Base-by-base conservation (phyloP, 2,113 vertebrate species). In the Xiphias gladius region DNA sequence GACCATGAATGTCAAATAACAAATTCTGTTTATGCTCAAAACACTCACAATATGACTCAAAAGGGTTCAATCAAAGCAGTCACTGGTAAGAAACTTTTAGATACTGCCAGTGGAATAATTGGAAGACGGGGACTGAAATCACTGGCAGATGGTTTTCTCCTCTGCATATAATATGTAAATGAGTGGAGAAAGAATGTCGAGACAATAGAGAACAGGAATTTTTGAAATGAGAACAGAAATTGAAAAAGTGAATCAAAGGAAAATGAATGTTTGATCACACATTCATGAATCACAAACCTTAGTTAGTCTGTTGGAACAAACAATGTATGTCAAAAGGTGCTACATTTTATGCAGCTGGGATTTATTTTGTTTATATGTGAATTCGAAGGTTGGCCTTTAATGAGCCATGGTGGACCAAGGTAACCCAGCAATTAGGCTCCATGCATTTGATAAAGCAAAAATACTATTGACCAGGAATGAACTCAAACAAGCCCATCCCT, bases 71-170 rank as follows among this genome's bases (percentile, higher is more conserved):
- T 52, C 26, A 28, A 73, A 32, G 7, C 63, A 76, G 32, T 72
- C 46, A 76, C 11, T 12, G 28, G 48, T 59, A 41, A 75, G 61
- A 79, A 68, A 82, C 66, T 37, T 77, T 88, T 58, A 84, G 69
- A 76, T 66, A 57, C 67, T 72, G 35, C 37, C 20, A 16, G 5
- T 75, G 64, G 26, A 86, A 71, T 74, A 71, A 86, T 74, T 82
- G 57, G 63, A 65, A 79, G 50, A 63, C 39, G 37, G n/a, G 48
- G 62, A 67, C 22, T 37, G 22, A 70, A 66, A 73, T 79, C 41
- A 46, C 22, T 64, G 67, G 50, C 67, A 73, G 50, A 59, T 73
- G 63, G 1, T 64, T 88, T 71, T 54, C 46, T 71, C 22, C 32
- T 70, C 17, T 79, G 69, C 59, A 30, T 71, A 1, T 74, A 50